Base-by-base conservation (phyloP, 2,888 invertebrate species). In the Pseudoips prasinana region DNA sequence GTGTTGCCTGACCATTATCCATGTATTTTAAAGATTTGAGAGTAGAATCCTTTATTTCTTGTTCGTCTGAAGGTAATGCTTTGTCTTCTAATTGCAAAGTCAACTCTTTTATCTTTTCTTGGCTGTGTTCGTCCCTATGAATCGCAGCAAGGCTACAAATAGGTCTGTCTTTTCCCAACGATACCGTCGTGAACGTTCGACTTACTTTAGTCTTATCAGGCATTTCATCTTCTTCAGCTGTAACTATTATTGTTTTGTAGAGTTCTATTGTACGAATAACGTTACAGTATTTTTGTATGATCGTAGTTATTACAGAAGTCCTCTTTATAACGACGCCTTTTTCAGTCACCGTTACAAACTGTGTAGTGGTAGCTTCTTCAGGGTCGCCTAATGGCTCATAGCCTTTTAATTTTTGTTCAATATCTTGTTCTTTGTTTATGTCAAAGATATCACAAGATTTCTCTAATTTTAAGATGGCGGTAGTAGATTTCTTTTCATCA, bases 171-270 rank as follows among this genome's bases (percentile, higher is more conserved):
- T 50, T 33, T 20, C 29, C 33, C 1, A 47, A 19, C 10, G 38
- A 24, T 11, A 34, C 35, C 20, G 39, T 52, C 1, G 29, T 43
- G 19, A 29, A 36, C 3, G 36, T 43, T 22, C 36, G 35, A 6
- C 9, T 29, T 1, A 43, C 23, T 39, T 47, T 52, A 9, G 31
- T 52, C 18, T 50, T 50, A 38, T 52, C 50, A 7, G 50, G 50
- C 4, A 46, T 29, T 18, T 18, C 17, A 8, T 17, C 8, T 26
- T 26, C 26, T 18, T 26, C 26, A 18, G 14, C 18, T 8, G 18
- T 26, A 6, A 29, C 18, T 4, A 45, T 36, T 3, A 35, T 27
- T 22, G 45, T 42, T 28, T 52, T 46, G 14, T 45, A 44, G 8
- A 47, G 25, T 1, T 39, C 39, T 10, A 28, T 29, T 7, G 34